phyloP scores from a whole-genome alignment of 1,140 invertebrate species.

The Drosophila santomea region DNA sequence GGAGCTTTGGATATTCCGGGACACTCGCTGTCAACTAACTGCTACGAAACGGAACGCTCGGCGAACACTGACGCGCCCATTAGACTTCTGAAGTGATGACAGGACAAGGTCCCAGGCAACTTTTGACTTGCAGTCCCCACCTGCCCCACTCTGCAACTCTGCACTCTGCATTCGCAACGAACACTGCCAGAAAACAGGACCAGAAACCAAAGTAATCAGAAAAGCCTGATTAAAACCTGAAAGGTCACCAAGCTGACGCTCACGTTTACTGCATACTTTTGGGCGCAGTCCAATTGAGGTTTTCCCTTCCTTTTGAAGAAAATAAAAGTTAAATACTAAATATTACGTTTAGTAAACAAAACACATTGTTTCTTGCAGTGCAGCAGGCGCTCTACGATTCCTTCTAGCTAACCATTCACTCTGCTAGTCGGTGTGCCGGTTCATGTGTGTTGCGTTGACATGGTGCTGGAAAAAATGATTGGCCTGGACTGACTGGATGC shows the following conservation, averaged over 20 bases:
- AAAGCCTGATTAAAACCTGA: no score
- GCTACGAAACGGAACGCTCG: conserved; percentile 53
- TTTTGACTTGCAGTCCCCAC: conserved; percentile 29
- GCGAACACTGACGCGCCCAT: conserved; percentile 46
- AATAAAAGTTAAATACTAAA: no score
- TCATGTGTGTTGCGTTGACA: conserved; percentile 52
- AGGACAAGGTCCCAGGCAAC: conserved; percentile 45
- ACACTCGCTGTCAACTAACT: conserved; percentile 51
- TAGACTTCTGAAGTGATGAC: conserved; percentile 62
- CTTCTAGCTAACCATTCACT: conserved; percentile 31
- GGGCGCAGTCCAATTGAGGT: no score
- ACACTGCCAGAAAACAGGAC: background rate
- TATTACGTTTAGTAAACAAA: no score
- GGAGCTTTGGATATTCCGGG: background rate
- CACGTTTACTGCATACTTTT: background rate
- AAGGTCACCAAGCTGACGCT: no score
- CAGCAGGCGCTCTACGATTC: conserved; percentile 1
- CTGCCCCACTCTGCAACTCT: conserved; percentile 2
- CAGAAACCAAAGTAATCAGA: background rate
- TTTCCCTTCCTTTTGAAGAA: no score
- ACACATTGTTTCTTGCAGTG: background rate
- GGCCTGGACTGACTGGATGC: conserved; percentile 36
- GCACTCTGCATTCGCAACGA: background rate
- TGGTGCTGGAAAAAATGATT: conserved; percentile 57
- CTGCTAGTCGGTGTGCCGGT: conserved; percentile 21